These are phyloP conservation scores for Malaclemys terrapin DNA, from an alignment of 2,113 vertebrate genomes.

Conservation along the genomic window DNA sequence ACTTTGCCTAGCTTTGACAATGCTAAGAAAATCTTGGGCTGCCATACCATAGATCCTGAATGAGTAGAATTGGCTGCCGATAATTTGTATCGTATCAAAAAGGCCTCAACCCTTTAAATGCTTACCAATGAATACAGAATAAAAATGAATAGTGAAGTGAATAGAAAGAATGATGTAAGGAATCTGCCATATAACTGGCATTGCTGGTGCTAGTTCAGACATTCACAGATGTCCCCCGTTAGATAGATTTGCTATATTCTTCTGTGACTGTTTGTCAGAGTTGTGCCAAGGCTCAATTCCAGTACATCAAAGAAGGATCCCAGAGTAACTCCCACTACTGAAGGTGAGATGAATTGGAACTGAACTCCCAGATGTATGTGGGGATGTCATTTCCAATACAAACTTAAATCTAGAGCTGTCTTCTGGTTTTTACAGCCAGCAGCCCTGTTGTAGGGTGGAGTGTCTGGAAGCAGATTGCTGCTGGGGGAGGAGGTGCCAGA, in stretches of 20 bases:
- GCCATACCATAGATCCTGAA: neutral
- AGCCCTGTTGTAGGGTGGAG: neutral
- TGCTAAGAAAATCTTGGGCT: constrained; percentile 2
- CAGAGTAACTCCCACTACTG: fast-evolving
- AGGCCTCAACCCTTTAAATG: neutral
- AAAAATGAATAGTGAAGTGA: constrained; percentile 21
- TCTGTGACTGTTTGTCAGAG: neutral
- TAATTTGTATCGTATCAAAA: constrained; percentile 21
- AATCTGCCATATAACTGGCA: neutral
- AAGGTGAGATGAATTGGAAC: neutral
- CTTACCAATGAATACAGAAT: neutral
- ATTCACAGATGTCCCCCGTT: neutral
- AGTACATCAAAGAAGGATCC: neutral
- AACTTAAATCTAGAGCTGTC: neutral
- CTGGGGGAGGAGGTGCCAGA: fast-evolving
- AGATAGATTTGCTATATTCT: neutral
- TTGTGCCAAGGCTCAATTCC: neutral
- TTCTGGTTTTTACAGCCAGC: neutral
- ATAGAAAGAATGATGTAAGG: neutral
- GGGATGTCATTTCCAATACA: neutral
- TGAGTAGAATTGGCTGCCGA: neutral
- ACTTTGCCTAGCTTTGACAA: constrained; percentile 37
- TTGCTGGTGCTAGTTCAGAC: neutral
- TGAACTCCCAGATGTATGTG: too few species aligned
- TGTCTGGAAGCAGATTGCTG: fast-evolving